Evolutionary conservation across 2,888 invertebrate genomes (phyloP), one percentile per base, ranked within the genome.

Genomic region (Cheilosia vernalis): DNA sequence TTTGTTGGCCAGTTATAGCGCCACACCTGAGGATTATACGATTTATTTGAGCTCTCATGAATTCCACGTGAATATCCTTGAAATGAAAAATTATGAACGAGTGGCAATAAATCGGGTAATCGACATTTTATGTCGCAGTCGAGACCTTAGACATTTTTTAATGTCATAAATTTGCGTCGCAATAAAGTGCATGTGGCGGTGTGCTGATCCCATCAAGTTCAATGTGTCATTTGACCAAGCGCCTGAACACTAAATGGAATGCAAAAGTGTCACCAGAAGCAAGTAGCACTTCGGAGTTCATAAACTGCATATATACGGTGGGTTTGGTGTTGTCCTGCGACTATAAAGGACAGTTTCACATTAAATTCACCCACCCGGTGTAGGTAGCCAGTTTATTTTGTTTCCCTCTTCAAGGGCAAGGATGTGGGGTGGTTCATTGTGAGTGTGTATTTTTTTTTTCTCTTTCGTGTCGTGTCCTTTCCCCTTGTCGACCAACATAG

Each of bases 201-300:
- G 63, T 79, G 64, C 53, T 84, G 84, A 84, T 84, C 80, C 74
- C 70, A 80, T 76, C 74, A 70, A 84, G 80, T 84, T 84, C 84
- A 80, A 80, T 84, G 80, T 84, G 84, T 84, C 69, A 53, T 27
- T 47, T 10, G 30, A 47, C 37, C 37, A n/a, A 37, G 24, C 17
- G 13, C 6, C 64, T 19, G 42, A 69, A 56, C 70, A 40, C 19
- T 27, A 64, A 72, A 64, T 47, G 80, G 40, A 64, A 84, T 84
- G 80, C 84, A 84, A 70, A 84, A 84, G 47, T 74, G 56, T 56
- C 73, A 69, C 51, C 69, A 51, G 42, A 49, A 58, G 74, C 74
- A 69, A 78, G 69, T 55, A 63, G 63, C 78, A 70, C 78, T 78
- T 70, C 40, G 37, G 67, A 78, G 78, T 63, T 69, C 55, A 78